Percentiles rank a stretch among this genome's conserved stretches.
Evolutionary conservation across 2,888 invertebrate species (phyloP).

Genomic region (Agrochola lota): DNA sequence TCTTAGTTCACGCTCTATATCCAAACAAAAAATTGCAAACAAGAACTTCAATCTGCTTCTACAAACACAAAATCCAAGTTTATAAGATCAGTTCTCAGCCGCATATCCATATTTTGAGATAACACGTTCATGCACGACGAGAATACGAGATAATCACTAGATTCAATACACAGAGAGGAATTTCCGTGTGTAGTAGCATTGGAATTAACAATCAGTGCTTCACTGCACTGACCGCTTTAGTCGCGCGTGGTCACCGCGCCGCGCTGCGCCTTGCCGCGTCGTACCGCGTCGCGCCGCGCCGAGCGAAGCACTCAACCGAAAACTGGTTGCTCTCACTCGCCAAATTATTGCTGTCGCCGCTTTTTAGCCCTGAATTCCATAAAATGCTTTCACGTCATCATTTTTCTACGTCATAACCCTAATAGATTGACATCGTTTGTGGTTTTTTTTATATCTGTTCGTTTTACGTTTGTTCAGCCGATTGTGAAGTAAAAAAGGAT

Average conservation of each 20-base stretch:
- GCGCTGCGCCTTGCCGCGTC: background rate
- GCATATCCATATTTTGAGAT: slow-evolving; percentile 1
- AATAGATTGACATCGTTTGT: slow-evolving; percentile 54
- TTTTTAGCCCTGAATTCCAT: slow-evolving; percentile 50
- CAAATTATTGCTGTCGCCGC: slow-evolving; percentile 67
- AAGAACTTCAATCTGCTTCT: background rate
- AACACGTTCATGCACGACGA: background rate
- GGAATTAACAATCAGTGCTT: slow-evolving; percentile 60
- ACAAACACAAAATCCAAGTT: background rate
- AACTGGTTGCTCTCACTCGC: slow-evolving; percentile 66
- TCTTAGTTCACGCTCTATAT: slow-evolving; percentile 1
- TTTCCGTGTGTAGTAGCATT: slow-evolving; percentile 22
- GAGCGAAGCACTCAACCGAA: slow-evolving; percentile 65
- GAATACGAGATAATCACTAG: slow-evolving; percentile 9
- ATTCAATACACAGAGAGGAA: slow-evolving; percentile 22
- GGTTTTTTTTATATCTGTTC: slow-evolving; percentile 28
- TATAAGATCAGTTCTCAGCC: background rate
- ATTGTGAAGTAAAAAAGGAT: slow-evolving; percentile 8
- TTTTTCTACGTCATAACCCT: slow-evolving; percentile 52
- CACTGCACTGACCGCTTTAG: slow-evolving; percentile 43
- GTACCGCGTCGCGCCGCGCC: slow-evolving; percentile 14
- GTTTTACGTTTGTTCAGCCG: slow-evolving; percentile 29
- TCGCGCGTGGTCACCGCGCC: slow-evolving; percentile 15
- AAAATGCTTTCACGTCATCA: slow-evolving; percentile 59
- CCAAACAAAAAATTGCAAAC: background rate